A percentile compares a stretch with the other conserved stretches of the same genome.
Conservation (phyloP, 2,888 invertebrate genomes). For the Polymixis flavicincta region DNA sequence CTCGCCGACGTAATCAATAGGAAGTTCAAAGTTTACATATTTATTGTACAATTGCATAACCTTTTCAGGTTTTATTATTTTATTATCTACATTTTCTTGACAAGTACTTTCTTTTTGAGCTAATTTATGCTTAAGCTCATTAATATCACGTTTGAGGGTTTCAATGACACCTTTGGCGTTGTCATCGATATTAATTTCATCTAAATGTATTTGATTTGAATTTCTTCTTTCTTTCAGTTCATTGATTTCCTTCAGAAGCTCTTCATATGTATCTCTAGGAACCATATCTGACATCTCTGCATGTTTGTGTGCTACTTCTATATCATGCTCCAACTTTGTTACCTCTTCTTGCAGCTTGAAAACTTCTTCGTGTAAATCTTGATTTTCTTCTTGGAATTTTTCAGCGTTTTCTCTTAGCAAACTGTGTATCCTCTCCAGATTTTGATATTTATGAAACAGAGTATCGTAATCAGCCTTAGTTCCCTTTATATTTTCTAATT, state of each 20-base stretch:
- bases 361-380: slow-evolving; percentile 88
- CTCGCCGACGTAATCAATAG: slow-evolving; percentile 86
- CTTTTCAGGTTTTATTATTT: slow-evolving; percentile 81
- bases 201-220: slow-evolving; percentile 78
- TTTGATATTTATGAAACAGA: slow-evolving; percentile 86
- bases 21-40: slow-evolving; percentile 87
- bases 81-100: slow-evolving; percentile 73
- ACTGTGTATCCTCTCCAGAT: slow-evolving; percentile 85
- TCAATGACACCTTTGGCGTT: slow-evolving; percentile 89
- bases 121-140: slow-evolving; percentile 83
- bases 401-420: slow-evolving; percentile 87
- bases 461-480: slow-evolving; percentile 82
- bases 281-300: slow-evolving; percentile 78
- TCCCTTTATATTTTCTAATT: slow-evolving; percentile 76
- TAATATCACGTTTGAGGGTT: slow-evolving; percentile 86
- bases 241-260: slow-evolving; percentile 80
- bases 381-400: slow-evolving; percentile 89
- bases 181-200: slow-evolving; percentile 88
- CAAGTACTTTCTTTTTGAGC: slow-evolving; percentile 74
- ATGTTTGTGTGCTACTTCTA: slow-evolving; percentile 80
- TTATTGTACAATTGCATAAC: slow-evolving; percentile 86
- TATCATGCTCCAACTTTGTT: slow-evolving; percentile 86
- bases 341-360: slow-evolving; percentile 88
- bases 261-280: slow-evolving; percentile 82
- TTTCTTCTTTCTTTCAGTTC: slow-evolving; percentile 79